Percentiles rank a stretch among this genome's conserved stretches.
phyloP scores from a whole-genome alignment of 2,797 vertebrate genomes.

The Phoxinus dragarum region DNA sequence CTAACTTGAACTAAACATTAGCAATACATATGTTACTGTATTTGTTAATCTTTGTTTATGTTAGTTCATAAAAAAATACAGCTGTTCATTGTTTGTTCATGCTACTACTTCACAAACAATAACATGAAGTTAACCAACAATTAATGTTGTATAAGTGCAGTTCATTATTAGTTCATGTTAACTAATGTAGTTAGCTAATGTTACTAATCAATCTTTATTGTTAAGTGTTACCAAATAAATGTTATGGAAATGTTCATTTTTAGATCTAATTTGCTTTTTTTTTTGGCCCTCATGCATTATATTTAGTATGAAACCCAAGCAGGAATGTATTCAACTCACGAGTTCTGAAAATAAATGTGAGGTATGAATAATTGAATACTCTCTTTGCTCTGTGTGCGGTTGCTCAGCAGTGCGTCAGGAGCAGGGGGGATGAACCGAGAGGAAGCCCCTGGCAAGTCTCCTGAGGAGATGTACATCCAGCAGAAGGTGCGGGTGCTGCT shows the following conservation, averaged over 20 bases:
- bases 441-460: constrained; percentile 96
- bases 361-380: background rate
- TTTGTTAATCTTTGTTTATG: too few species aligned
- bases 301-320: background rate
- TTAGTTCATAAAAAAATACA: too few species aligned
- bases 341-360: constrained; percentile 22
- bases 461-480: constrained; percentile 99
- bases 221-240: background rate
- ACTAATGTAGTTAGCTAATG: too few species aligned
- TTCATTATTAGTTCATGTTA: too few species aligned
- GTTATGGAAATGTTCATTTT: background rate
- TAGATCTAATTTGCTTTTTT: background rate
- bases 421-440: constrained; percentile 99
- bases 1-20: too few species aligned
- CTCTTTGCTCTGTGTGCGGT: constrained; percentile 54
- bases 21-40: too few species aligned
- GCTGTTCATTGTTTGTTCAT: too few species aligned
- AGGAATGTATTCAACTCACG: background rate
- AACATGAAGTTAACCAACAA: too few species aligned
- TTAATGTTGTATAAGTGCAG: too few species aligned
- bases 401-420: constrained; percentile 81
- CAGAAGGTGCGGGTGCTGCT: constrained; percentile 99
- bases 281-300: background rate
- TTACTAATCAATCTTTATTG: too few species aligned
- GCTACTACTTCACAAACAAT: too few species aligned